Evolutionary conservation across 2,113 vertebrate species (phyloP).

Genomic region (Gymnocephalus cernua): DNA sequence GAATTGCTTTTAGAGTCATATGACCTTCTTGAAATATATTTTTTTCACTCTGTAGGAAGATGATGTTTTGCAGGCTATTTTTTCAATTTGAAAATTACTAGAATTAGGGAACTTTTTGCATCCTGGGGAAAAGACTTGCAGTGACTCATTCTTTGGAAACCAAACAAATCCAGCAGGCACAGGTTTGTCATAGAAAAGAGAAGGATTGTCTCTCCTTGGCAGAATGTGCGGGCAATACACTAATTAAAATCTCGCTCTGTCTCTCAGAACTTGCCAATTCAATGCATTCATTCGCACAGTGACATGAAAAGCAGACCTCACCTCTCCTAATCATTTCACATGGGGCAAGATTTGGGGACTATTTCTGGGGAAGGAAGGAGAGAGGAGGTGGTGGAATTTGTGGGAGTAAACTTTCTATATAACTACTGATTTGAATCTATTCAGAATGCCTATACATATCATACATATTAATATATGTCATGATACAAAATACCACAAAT

Average conservation of each 20-base stretch:
- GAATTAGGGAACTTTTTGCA: slow-evolving; percentile 71
- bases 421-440: neutral
- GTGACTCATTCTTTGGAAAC: slow-evolving; percentile 49
- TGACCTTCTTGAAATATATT: slow-evolving; percentile 79
- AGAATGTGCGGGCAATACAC: slow-evolving; percentile 62
- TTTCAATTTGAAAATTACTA: slow-evolving; percentile 66
- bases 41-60: slow-evolving; percentile 68
- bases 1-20: slow-evolving; percentile 81
- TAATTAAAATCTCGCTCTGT: slow-evolving; percentile 73
- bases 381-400: neutral
- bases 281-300: slow-evolving; percentile 61
- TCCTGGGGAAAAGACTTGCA: slow-evolving; percentile 53
- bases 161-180: slow-evolving; percentile 33
- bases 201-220: slow-evolving; percentile 51
- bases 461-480: neutral
- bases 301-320: slow-evolving; percentile 61
- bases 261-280: slow-evolving; percentile 65
- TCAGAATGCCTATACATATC: neutral
- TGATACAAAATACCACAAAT: neutral
- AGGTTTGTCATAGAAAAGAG: slow-evolving; percentile 38
- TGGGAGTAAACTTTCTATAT: slow-evolving; percentile 9
- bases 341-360: slow-evolving; percentile 47
- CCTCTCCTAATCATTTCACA: slow-evolving; percentile 69
- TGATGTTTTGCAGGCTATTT: slow-evolving; percentile 76
- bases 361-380: slow-evolving; percentile 20